A percentile compares a stretch with the other conserved stretches of the same genome.
These are phyloP conservation scores for Malacoctenus gilli DNA, from an alignment of 2,797 vertebrate species.

Conservation along the genomic window DNA sequence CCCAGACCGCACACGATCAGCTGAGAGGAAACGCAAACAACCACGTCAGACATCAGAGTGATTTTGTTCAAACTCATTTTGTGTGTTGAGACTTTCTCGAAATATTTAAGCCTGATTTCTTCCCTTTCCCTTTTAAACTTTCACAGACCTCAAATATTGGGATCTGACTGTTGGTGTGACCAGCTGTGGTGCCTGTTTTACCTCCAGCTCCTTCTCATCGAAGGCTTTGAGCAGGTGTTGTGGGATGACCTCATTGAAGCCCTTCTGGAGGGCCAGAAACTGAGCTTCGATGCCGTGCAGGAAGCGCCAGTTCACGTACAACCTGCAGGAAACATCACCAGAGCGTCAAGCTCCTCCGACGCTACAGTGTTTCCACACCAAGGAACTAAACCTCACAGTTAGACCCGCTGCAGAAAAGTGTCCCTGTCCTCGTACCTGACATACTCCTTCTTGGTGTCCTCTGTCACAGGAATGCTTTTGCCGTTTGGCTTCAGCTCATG, in stretches of 20 bases:
- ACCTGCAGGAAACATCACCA: slow-evolving; percentile 75
- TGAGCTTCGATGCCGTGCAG: slow-evolving; percentile 96
- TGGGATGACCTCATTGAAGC: slow-evolving; percentile 98
- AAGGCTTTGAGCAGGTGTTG: slow-evolving; percentile 97
- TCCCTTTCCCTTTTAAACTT: no score
- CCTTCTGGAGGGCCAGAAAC: slow-evolving; percentile 96
- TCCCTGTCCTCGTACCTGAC: slow-evolving; percentile 82
- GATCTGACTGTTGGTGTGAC: no score
- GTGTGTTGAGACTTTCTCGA: no score
- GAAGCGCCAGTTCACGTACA: slow-evolving; percentile 98
- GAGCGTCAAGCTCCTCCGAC: no score
- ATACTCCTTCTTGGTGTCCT: slow-evolving; percentile 95
- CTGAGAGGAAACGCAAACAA: slow-evolving; percentile 72
- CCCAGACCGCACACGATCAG: slow-evolving; percentile 96
- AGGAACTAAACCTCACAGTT: no score
- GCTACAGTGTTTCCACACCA: no score
- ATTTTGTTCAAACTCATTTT: no score
- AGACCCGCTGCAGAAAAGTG: no score
- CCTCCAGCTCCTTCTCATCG: slow-evolving; percentile 97
- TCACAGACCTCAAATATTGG: no score
- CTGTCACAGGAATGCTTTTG: slow-evolving; percentile 89
- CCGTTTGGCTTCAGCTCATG: slow-evolving; percentile 97
- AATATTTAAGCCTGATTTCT: no score
- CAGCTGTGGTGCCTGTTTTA: no score
- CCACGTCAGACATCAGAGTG: no score